A percentile compares a stretch with the other conserved stretches of the same genome.
phyloP scores from a whole-genome alignment of 2,888 invertebrate species.

The Harpalus rubripes region DNA sequence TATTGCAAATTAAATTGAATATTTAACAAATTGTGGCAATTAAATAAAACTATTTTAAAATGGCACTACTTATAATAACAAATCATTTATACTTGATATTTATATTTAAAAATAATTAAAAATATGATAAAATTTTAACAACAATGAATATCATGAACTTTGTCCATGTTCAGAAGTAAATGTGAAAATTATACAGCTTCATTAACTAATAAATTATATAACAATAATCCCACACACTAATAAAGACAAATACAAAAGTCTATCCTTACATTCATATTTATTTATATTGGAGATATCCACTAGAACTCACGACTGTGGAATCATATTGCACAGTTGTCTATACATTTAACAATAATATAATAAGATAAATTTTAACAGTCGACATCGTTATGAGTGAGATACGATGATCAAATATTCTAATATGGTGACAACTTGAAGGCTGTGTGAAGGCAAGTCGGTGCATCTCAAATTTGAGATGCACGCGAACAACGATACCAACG shows the following conservation, averaged over 20 bases:
- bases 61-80: constrained; percentile 67
- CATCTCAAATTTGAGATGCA: neutral
- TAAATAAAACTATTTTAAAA: constrained; percentile 63
- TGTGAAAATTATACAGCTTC: constrained; percentile 61
- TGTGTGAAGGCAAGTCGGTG: constrained; percentile 62
- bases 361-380: constrained; percentile 63
- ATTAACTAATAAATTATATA: constrained; percentile 66
- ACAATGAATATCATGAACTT: constrained; percentile 66
- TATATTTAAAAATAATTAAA: constrained; percentile 65
- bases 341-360: constrained; percentile 63
- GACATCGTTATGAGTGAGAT: constrained; percentile 65
- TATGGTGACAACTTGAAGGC: constrained; percentile 64
- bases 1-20: constrained; percentile 46
- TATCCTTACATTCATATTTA: constrained; percentile 48
- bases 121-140: constrained; percentile 65
- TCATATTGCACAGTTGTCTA: constrained; percentile 67
- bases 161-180: constrained; percentile 60
- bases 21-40: constrained; percentile 20
- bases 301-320: constrained; percentile 64
- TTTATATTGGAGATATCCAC: constrained; percentile 58
- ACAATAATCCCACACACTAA: constrained; percentile 57
- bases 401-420: constrained; percentile 47
- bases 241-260: constrained; percentile 51
- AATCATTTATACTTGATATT: constrained; percentile 58
- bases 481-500: constrained; percentile 40